Evolutionary conservation across 2,113 vertebrate genomes (phyloP).

Genomic region (Oreochromis aureus): DNA sequence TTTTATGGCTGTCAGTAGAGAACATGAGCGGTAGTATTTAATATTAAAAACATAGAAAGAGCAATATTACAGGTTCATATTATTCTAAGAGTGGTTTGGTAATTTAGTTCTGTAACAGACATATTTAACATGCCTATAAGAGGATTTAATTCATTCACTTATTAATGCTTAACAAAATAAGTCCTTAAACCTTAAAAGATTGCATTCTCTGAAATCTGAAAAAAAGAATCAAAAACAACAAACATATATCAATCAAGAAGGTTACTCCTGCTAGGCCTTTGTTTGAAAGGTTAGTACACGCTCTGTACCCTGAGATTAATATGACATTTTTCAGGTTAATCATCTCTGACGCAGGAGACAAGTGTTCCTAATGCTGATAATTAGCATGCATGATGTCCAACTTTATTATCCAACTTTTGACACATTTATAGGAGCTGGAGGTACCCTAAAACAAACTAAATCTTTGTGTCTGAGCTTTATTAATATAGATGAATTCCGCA

Average conservation of each 20-base stretch:
- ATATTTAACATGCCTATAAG: not conserved
- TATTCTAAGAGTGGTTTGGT: not conserved
- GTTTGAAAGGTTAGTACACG: not conserved
- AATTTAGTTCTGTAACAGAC: not conserved
- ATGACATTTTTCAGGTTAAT: not conserved
- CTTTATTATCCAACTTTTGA: not conserved
- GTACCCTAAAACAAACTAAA: not conserved
- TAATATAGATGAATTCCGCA: not conserved
- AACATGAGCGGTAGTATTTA: not conserved
- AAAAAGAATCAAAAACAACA: not conserved
- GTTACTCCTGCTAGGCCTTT: not conserved
- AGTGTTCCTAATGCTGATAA: not conserved
- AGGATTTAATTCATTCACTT: not conserved
- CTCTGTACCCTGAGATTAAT: not conserved
- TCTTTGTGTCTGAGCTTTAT: not conserved
- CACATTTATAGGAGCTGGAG: not conserved
- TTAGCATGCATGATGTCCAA: not conserved
- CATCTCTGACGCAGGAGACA: not conserved
- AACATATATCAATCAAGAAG: not conserved
- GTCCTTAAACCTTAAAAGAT: not conserved
- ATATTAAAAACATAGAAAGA: not conserved
- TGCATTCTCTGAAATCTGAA: not conserved
- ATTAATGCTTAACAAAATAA: not conserved
- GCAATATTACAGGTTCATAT: not conserved
- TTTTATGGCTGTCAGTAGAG: constrained; percentile 3